Percentiles rank a stretch among this genome's conserved stretches.
phyloP scores from a whole-genome alignment of 2,888 invertebrate species.

The Parascotia fuliginaria region DNA sequence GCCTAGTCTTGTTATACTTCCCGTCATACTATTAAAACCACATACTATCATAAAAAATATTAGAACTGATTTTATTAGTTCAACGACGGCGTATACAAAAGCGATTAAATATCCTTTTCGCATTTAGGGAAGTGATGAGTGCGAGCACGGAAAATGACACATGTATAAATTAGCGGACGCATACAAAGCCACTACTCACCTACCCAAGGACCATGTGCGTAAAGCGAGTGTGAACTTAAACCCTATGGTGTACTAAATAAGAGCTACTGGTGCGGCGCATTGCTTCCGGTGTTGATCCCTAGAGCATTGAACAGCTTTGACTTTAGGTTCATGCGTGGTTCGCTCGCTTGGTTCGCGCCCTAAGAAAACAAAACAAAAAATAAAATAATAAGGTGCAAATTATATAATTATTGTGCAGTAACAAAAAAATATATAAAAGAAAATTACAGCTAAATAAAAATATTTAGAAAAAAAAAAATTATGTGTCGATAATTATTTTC shows the following conservation, averaged over 20 bases:
- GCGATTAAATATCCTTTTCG: no score
- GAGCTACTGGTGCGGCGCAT: conserved; percentile 78
- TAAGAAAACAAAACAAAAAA: conserved; percentile 82
- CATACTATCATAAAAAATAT: no score
- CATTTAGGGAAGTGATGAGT: no score
- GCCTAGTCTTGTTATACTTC: no score
- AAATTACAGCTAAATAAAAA: conserved; percentile 12
- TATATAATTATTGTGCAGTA: conserved; percentile 47
- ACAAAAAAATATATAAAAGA: conserved; percentile 23
- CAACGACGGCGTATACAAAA: no score
- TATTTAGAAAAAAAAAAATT: not conserved
- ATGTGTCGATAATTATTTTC: not conserved
- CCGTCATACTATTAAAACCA: no score
- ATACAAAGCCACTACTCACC: conserved; percentile 20
- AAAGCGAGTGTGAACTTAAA: conserved; percentile 46
- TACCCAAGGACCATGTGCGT: conserved; percentile 36
- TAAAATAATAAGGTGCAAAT: conserved; percentile 66
- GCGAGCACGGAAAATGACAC: no score
- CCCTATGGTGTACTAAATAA: conserved; percentile 48
- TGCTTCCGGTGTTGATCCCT: conserved; percentile 90
- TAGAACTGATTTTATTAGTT: no score
- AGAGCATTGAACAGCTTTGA: conserved; percentile 94
- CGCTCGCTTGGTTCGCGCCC: conserved; percentile 89
- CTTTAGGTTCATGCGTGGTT: conserved; percentile 92
- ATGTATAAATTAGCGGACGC: not conserved